Conservation (phyloP, 2,113 vertebrate species). For the Tyrannus savana region DNA sequence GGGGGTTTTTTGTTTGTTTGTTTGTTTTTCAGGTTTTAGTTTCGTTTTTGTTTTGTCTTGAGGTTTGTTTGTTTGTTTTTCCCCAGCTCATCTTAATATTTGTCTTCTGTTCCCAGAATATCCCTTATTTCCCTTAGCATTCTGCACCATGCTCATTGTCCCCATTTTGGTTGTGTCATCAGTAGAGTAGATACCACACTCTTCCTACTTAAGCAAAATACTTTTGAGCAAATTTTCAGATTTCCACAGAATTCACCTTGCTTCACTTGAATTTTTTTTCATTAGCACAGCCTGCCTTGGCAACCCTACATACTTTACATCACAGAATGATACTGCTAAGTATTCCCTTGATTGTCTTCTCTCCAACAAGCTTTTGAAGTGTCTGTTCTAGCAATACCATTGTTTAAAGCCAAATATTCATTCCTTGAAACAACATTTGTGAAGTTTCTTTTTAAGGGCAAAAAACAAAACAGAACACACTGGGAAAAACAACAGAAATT, state of each 20-base stretch:
- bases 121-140: background rate
- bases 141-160: background rate
- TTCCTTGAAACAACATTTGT: background rate
- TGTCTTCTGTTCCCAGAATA: background rate
- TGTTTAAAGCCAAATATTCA: background rate
- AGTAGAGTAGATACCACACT: background rate
- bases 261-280: background rate
- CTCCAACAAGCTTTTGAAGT: background rate
- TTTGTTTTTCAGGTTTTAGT: too few species aligned
- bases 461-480: background rate
- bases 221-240: background rate
- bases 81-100: background rate
- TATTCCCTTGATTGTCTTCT: background rate
- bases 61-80: background rate
- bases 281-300: background rate
- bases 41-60: too few species aligned
- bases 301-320: background rate
- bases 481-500: background rate
- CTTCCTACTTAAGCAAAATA: background rate
- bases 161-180: background rate
- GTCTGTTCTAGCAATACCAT: background rate
- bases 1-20: too few species aligned
- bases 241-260: background rate
- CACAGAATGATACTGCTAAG: background rate
- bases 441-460: background rate